phyloP scores from a whole-genome alignment of 2,888 invertebrate genomes.

The Amphipyra tragopoginis region DNA sequence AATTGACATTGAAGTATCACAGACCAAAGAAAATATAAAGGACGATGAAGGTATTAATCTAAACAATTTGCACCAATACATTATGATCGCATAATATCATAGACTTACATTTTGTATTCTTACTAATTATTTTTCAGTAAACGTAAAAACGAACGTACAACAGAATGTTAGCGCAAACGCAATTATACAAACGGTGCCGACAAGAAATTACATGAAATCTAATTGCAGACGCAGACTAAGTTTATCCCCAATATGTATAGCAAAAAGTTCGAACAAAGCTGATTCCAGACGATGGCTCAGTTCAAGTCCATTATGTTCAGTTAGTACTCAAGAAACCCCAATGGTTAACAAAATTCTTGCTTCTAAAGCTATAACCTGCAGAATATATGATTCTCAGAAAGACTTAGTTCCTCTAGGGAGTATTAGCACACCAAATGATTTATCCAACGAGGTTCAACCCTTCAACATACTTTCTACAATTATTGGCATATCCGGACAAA shows the following conservation, averaged over 20 bases:
- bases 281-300: conserved; percentile 63
- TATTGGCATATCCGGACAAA: conserved; percentile 12
- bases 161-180: conserved; percentile 1
- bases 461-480: conserved; percentile 19
- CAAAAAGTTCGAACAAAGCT: conserved; percentile 9
- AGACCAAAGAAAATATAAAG: conserved; percentile 7
- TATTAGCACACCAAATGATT: conserved; percentile 20
- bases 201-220: conserved; percentile 8
- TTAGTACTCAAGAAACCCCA: conserved; percentile 64
- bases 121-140: conserved; percentile 40
- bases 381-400: conserved; percentile 38
- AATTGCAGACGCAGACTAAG: conserved; percentile 63
- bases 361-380: conserved; percentile 55
- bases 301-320: conserved; percentile 71
- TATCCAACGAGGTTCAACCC: conserved; percentile 17
- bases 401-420: conserved; percentile 23
- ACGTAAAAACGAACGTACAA: conserved; percentile 5
- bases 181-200: background rate
- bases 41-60: conserved; percentile 18
- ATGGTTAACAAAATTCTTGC: conserved; percentile 23
- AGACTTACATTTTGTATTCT: background rate
- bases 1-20: conserved; percentile 18
- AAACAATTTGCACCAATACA: background rate
- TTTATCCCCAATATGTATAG: conserved; percentile 71
- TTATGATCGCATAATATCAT: conserved; percentile 1